Evolutionary conservation across 2,888 invertebrate species (phyloP).

Genomic region (Odontocolon sp.): DNA sequence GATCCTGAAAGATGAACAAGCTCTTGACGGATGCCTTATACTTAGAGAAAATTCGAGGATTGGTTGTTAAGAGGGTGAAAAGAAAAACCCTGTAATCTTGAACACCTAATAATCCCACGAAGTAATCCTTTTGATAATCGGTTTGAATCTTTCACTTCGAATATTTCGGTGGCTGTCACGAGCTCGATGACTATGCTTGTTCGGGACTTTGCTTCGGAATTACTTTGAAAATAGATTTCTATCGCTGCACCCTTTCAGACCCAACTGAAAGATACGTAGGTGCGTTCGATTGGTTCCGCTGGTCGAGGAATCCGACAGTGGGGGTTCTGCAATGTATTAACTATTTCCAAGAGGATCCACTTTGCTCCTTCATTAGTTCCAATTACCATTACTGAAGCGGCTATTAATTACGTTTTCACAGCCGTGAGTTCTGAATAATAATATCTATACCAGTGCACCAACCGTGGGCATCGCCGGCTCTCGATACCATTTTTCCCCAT

Average conservation of each 20-base stretch:
- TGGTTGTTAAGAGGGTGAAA: no score
- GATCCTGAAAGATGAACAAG: no score
- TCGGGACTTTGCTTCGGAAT: neutral
- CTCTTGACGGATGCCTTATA: no score
- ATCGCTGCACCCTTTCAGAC: slow-evolving; percentile 18
- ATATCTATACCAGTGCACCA: neutral
- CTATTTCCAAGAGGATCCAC: slow-evolving; percentile 15
- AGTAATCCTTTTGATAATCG: slow-evolving; percentile 20
- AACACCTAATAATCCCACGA: no score
- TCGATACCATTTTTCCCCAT: slow-evolving; percentile 9
- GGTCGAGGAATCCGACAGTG: neutral
- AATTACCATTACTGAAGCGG: slow-evolving; percentile 29
- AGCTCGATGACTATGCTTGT: neutral
- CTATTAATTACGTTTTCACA: slow-evolving; percentile 18
- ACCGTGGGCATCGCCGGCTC: neutral
- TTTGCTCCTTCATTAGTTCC: slow-evolving; percentile 2
- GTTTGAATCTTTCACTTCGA: neutral
- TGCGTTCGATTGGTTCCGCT: neutral
- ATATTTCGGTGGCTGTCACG: slow-evolving; percentile 5
- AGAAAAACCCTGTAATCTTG: no score
- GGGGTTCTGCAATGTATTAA: neutral
- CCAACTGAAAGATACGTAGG: neutral
- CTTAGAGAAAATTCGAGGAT: no score
- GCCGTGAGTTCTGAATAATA: neutral
- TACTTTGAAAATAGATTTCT: slow-evolving; percentile 16